Conservation (phyloP, 2,888 invertebrate genomes). For the Caenorhabditis virilis region DNA sequence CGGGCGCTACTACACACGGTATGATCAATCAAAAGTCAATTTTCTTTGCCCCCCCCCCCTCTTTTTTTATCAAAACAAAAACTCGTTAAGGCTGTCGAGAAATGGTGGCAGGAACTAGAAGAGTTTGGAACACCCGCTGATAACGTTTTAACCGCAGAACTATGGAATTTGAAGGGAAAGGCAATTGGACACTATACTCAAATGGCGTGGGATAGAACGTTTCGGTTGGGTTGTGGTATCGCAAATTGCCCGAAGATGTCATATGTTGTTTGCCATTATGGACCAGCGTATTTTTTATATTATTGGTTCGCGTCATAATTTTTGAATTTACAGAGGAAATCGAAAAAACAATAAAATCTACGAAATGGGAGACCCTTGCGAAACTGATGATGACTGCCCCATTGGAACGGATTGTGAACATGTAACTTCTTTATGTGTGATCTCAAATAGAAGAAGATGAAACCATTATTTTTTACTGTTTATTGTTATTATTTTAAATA, state of each 20-base stretch:
- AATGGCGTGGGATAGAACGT: constrained; percentile 51
- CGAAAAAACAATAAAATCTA: constrained; percentile 42
- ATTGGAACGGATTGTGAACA: constrained; percentile 41
- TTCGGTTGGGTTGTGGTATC: constrained; percentile 43
- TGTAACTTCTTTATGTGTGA: constrained; percentile 30
- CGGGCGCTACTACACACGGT: constrained; percentile 42
- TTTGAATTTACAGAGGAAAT: constrained; percentile 45
- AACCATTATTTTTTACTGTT: too few species aligned
- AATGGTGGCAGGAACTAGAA: constrained; percentile 53
- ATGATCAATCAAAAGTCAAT: too few species aligned
- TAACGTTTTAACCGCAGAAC: constrained; percentile 39
- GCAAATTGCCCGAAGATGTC: constrained; percentile 45
- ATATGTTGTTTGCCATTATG: constrained; percentile 51
- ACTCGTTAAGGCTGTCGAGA: constrained; percentile 42
- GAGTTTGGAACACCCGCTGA: constrained; percentile 46
- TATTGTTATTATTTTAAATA: too few species aligned
- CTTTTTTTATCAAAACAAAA: constrained; percentile 15
- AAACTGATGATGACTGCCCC: constrained; percentile 36
- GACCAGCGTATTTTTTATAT: constrained; percentile 47
- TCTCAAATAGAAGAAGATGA: too few species aligned
- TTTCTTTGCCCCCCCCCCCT: background rate
- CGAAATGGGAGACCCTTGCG: constrained; percentile 41
- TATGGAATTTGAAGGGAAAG: constrained; percentile 48
- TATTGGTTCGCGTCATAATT: constrained; percentile 4
- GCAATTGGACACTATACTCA: constrained; percentile 49